These are phyloP conservation scores for silkworm (Bombyx mori) DNA, from an alignment of 1,140 invertebrate species.

Conservation along the genomic window ASM3026992v2 NC_085134.1:7351001-7351500, in stretches of 20 bases:
- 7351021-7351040: too few relatives aligned
- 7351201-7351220: too few relatives aligned
- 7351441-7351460: slow-evolving; percentile 51
- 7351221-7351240: background rate
- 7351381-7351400: slow-evolving; percentile 43
- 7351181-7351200: too few relatives aligned
- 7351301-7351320: slow-evolving; percentile 66
- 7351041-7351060: too few relatives aligned
- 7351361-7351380: slow-evolving; percentile 39
- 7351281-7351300: slow-evolving; percentile 46
- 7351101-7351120: background rate
- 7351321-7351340: slow-evolving; percentile 39
- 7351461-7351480: slow-evolving; percentile 29
- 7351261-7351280: background rate
- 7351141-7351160: background rate
- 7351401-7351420: slow-evolving; percentile 55
- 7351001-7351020: too few relatives aligned
- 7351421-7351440: slow-evolving; percentile 17
- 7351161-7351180: too few relatives aligned
- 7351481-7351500: slow-evolving; percentile 31
- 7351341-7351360: slow-evolving; percentile 21
- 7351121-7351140: background rate
- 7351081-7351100: background rate
- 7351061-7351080: too few relatives aligned
- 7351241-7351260: background rate